A percentile compares a stretch with the other conserved stretches of the same genome.
phyloP scores from a whole-genome alignment of 2,888 invertebrate genomes.

The Lacanobia wlatinum region DNA sequence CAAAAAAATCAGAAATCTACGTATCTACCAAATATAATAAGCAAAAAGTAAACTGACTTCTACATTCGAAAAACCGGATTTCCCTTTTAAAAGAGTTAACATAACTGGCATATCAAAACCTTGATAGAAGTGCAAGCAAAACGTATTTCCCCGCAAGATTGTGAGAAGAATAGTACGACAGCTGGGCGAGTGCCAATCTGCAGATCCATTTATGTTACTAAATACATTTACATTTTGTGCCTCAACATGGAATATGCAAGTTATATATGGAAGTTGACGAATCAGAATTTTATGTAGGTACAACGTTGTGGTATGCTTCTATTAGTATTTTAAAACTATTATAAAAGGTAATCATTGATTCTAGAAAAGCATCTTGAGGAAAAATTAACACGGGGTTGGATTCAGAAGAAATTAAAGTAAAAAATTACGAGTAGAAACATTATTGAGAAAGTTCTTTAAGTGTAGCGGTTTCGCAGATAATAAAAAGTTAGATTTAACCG shows the following conservation, averaged over 20 bases:
- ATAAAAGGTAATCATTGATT: too few relatives aligned
- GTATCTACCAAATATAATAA: too few relatives aligned
- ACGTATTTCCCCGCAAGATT: slow-evolving; percentile 15
- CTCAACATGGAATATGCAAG: not conserved
- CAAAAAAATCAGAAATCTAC: not conserved
- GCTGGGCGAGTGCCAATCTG: slow-evolving; percentile 31
- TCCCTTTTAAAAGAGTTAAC: not conserved
- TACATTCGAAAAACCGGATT: too few relatives aligned
- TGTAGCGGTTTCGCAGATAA: too few relatives aligned
- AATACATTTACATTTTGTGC: slow-evolving; percentile 11
- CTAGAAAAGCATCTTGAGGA: too few relatives aligned
- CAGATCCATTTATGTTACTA: not conserved
- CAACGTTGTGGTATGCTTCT: too few relatives aligned
- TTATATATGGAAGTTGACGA: not conserved
- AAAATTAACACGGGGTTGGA: too few relatives aligned
- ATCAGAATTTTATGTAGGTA: not conserved
- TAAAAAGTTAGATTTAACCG: too few relatives aligned
- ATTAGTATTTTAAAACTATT: too few relatives aligned
- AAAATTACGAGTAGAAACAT: too few relatives aligned
- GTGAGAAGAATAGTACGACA: slow-evolving; percentile 14
- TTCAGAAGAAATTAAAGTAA: too few relatives aligned
- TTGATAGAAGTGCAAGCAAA: slow-evolving; percentile 9
- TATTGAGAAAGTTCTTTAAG: too few relatives aligned
- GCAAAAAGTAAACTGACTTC: not conserved
- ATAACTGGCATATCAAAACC: not conserved